Conservation (phyloP, 2,888 invertebrate genomes). For the Amphipoea oculea region DNA sequence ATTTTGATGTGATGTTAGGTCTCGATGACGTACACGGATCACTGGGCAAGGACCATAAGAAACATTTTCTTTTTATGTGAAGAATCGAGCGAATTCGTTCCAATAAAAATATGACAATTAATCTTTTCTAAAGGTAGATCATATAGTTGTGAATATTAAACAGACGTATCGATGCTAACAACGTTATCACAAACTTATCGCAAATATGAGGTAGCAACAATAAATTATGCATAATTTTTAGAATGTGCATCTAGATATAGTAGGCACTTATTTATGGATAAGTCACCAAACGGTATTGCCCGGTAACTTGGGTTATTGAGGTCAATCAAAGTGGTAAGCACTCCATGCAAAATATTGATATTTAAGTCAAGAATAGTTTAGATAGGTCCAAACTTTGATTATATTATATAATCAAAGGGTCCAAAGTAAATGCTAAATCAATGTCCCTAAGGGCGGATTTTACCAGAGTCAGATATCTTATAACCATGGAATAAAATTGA, state of each 20-base stretch:
- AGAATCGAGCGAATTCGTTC: too few relatives aligned
- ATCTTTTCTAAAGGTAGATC: neutral
- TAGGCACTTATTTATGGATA: neutral
- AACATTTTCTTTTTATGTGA: neutral
- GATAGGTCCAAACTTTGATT: too few relatives aligned
- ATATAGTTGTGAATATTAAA: neutral
- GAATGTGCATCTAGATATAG: constrained; percentile 9
- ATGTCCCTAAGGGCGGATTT: neutral
- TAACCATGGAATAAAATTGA: neutral
- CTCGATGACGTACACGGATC: neutral
- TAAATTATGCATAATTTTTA: constrained; percentile 22
- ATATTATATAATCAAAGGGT: too few relatives aligned
- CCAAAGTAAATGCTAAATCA: neutral
- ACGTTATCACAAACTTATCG: constrained; percentile 3
- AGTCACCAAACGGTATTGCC: neutral
- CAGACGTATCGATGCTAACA: neutral
- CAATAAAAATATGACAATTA: neutral
- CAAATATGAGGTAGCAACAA: constrained; percentile 10
- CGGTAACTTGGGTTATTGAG: neutral
- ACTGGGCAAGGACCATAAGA: too few relatives aligned
- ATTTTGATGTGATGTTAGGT: neutral
- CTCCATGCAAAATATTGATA: neutral
- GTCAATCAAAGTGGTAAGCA: neutral
- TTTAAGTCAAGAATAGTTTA: neutral
- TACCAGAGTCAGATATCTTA: too few relatives aligned